Base-by-base conservation (phyloP, 2,797 vertebrate species). In the Falco biarmicus region DNA sequence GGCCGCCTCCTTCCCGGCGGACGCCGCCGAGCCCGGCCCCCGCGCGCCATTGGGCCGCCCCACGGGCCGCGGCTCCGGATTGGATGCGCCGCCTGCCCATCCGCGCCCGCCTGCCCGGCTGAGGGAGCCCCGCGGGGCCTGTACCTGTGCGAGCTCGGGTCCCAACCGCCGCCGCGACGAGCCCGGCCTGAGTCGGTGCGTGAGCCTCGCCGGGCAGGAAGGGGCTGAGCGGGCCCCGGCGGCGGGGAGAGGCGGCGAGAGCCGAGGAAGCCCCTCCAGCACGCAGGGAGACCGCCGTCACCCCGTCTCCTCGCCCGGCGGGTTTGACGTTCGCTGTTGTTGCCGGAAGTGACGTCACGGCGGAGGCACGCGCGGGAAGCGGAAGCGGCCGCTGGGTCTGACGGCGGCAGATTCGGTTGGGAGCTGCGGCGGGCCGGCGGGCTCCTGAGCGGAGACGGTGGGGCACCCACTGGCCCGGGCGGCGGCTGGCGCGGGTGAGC, bases 311-410 rank as follows among this genome's bases (percentile, higher is more conserved):
- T 24, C 13, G 41, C 80, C 57, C 6, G 59, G 68, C 70, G 10
- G 60, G 73, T 96, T 93, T 98, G 98, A 98, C 98, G 98, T 97
- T 97, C n/a, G 94, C 95, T 97, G 98, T 98, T 98, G 96, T 98
- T 98, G 91, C 96, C 97, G 98, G 98, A 98, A 98, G 97, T 98
- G 97, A 98, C 97, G 98, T 87, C 5, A 5, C 14, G 10, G 17
- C 28, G n/a, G 47, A 1, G 18, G 26, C 39, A 7, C 41, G 65
- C 6, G 51, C 65, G 11, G 89, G 84, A 76, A 94, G 84, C 92
- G 93, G 94, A 96, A 95, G 63, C 0, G 21, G 18, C 50, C 0
- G 39, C 6, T 11, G 32, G 7, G 2, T 5, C 5, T 1, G 2
- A 21, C 3, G 39, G 73, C 74, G 59, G 89, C 51, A 80, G 64